phyloP scores from a whole-genome alignment of 2,888 invertebrate species.

The Arrhopalites spinosus region DNA sequence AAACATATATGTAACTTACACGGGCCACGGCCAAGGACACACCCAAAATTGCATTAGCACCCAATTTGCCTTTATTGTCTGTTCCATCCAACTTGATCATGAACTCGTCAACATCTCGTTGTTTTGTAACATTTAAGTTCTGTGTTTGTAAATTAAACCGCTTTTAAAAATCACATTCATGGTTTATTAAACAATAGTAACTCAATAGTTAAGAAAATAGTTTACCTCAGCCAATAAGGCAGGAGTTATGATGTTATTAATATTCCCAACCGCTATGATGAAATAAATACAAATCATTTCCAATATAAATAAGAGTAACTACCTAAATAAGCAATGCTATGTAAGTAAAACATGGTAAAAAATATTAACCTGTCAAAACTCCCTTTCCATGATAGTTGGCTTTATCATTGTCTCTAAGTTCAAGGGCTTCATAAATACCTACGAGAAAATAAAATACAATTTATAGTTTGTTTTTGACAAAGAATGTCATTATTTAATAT shows the following conservation, averaged over 20 bases:
- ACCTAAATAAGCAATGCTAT: too few relatives aligned
- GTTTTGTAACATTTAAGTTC: conserved; percentile 86
- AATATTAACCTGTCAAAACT: conserved; percentile 88
- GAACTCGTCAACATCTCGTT: conserved; percentile 80
- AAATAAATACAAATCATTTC: too few relatives aligned
- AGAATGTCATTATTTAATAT: too few relatives aligned
- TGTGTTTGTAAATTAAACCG: too few relatives aligned
- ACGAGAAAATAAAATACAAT: too few relatives aligned
- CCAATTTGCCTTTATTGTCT: conserved; percentile 94
- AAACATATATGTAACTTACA: too few relatives aligned
- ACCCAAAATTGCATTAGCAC: conserved; percentile 97
- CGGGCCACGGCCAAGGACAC: conserved; percentile 93
- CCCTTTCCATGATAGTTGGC: conserved; percentile 93
- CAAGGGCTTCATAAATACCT: conserved; percentile 96
- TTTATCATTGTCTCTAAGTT: conserved; percentile 90
- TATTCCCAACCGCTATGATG: conserved; percentile 89
- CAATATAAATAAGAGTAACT: too few relatives aligned
- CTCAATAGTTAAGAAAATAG: not conserved
- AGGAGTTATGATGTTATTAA: conserved; percentile 77
- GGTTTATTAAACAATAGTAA: too few relatives aligned
- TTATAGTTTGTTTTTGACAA: too few relatives aligned
- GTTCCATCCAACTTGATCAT: conserved; percentile 92
- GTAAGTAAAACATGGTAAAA: too few relatives aligned
- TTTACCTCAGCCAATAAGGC: conserved; percentile 71
- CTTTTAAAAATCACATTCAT: too few relatives aligned